Evolutionary conservation across 1,140 invertebrate genomes (phyloP).

Genomic region (Nasonia longicornis): DNA sequence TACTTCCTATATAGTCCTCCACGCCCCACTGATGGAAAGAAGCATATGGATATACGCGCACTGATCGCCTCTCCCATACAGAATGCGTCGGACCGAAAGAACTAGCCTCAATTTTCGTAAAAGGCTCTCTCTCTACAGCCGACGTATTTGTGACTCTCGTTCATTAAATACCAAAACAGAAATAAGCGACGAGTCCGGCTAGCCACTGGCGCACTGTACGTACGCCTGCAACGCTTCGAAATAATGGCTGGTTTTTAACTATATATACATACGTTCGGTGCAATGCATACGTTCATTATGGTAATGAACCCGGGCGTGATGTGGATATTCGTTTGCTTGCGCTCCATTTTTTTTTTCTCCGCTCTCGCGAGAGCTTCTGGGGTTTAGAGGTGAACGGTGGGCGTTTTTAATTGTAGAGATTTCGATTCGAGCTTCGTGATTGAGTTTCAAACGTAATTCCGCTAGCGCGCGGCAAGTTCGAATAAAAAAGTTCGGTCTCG

Average conservation of each 20-base stretch:
- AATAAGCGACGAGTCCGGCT: neutral
- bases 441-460: neutral
- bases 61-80: constrained; percentile 3
- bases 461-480: neutral
- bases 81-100: neutral
- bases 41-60: neutral
- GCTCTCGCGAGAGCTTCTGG: neutral
- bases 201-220: no score
- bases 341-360: neutral
- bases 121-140: neutral
- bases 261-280: no score
- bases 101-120: constrained; percentile 12
- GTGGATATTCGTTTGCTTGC: neutral
- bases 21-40: neutral
- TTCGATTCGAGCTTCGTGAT: neutral
- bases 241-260: neutral
- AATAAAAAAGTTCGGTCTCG: neutral
- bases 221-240: neutral
- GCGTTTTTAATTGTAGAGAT: neutral
- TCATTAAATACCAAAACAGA: neutral
- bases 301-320: neutral
- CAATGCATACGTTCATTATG: neutral
- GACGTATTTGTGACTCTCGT: no score
- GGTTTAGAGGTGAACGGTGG: neutral
- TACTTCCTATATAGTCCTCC: constrained; percentile 23